A percentile compares a stretch with the other conserved stretches of the same genome.
phyloP scores from a whole-genome alignment of 2,888 invertebrate species.

The Agrotis exclamationis region DNA sequence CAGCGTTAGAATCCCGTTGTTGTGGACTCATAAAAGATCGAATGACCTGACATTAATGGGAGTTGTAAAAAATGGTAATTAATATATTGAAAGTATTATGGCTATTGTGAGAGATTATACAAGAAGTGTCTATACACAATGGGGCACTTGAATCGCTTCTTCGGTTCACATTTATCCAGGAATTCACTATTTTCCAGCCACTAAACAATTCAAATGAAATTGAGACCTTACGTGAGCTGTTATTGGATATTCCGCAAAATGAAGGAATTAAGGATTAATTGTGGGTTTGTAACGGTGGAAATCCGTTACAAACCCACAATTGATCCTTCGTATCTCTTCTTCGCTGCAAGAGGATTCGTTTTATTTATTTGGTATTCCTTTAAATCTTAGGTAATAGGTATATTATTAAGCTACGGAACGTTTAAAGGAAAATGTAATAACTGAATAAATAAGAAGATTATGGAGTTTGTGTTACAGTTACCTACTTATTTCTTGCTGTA shows the following conservation, averaged over 20 bases:
- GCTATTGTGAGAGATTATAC: conserved; percentile 10
- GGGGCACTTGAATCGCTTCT: no score
- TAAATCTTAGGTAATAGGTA: neutral
- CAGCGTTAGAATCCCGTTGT: conserved; percentile 30
- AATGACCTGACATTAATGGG: conserved; percentile 30
- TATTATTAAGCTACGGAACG: no score
- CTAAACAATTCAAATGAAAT: neutral
- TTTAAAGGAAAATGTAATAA: neutral
- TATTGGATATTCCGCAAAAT: neutral
- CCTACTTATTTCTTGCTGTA: neutral
- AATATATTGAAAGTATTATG: conserved; percentile 35
- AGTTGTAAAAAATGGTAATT: conserved; percentile 46
- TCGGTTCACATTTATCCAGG: neutral
- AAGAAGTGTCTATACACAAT: neutral
- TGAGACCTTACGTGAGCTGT: neutral
- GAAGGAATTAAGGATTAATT: neutral
- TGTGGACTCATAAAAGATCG: conserved; percentile 43
- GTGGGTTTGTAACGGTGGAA: neutral
- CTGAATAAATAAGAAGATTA: neutral
- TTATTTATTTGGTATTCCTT: neutral
- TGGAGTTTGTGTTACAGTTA: neutral
- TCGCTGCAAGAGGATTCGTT: neutral
- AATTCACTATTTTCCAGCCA: neutral
- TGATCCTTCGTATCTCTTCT: no score
- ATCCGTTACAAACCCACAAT: no score